Conservation (phyloP, 1,140 invertebrate genomes). For the Luehdorfia chinensis region DNA sequence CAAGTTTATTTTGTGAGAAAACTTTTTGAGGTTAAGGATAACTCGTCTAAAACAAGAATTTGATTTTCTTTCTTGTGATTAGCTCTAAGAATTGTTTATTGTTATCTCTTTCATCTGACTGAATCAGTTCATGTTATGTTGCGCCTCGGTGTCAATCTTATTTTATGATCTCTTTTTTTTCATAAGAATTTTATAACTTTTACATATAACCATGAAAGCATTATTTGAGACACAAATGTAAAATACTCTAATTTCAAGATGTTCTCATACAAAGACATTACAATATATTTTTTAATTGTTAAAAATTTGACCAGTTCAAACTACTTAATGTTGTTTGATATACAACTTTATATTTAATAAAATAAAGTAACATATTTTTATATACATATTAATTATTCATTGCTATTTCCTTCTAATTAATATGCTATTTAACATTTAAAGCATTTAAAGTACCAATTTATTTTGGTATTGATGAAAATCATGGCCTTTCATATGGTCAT, state of each 20-base stretch:
- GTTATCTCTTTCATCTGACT: conserved; percentile 24
- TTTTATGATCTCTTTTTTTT: conserved; percentile 14
- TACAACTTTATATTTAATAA: conserved; percentile 10
- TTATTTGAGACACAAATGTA: too few relatives aligned
- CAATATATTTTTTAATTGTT: conserved; percentile 8
- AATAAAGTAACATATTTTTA: conserved; percentile 7
- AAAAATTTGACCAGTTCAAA: background rate
- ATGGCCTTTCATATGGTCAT: too few relatives aligned
- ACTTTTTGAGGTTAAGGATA: conserved; percentile 89
- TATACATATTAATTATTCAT: conserved; percentile 12
- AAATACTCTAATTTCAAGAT: conserved; percentile 8
- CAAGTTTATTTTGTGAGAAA: conserved; percentile 94
- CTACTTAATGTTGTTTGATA: conserved; percentile 10
- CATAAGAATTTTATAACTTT: conserved; percentile 5
- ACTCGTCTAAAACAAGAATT: conserved; percentile 79
- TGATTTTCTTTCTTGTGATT: conserved; percentile 41
- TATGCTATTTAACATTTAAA: too few relatives aligned
- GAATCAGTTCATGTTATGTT: conserved; percentile 21
- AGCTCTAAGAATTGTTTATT: conserved; percentile 10
- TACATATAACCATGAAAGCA: background rate
- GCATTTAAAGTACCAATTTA: too few relatives aligned
- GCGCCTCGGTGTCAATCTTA: background rate
- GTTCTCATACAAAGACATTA: background rate
- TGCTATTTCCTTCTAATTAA: background rate
- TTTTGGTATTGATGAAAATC: too few relatives aligned